A percentile compares a stretch with the other conserved stretches of the same genome.
These are phyloP conservation scores for Heliconius hermathena DNA, from an alignment of 1,140 invertebrate genomes.

Conservation along the genomic window DNA sequence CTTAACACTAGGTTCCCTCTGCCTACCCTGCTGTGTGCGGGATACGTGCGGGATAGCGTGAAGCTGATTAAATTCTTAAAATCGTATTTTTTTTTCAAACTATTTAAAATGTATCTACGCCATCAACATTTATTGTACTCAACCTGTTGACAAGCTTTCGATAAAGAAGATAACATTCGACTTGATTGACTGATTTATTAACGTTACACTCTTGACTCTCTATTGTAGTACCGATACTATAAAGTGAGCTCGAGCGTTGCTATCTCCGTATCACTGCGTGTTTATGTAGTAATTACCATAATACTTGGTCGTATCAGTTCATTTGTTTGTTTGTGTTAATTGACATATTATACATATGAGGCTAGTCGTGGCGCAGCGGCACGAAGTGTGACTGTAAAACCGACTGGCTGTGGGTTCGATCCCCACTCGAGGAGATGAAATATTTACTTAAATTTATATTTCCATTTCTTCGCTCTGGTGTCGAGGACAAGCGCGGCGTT, in stretches of 20 bases:
- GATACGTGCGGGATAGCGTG: too few relatives aligned
- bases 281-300: not conserved
- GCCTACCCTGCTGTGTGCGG: too few relatives aligned
- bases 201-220: not conserved
- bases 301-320: not conserved
- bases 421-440: too few relatives aligned
- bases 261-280: not conserved
- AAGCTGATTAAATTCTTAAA: not conserved
- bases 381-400: too few relatives aligned
- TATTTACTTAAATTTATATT: too few relatives aligned
- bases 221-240: not conserved
- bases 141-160: not conserved
- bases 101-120: not conserved
- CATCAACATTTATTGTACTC: not conserved
- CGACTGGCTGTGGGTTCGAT: too few relatives aligned
- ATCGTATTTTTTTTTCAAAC: not conserved
- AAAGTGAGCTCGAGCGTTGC: not conserved
- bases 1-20: too few relatives aligned
- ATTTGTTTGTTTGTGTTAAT: not conserved
- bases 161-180: constrained; percentile 8
- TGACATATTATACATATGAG: not conserved
- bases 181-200: not conserved
- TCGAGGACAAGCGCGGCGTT: too few relatives aligned
- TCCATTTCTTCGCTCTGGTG: too few relatives aligned
- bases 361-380: too few relatives aligned